Percentiles rank a stretch among this genome's conserved stretches.
phyloP scores from a whole-genome alignment of 2,888 invertebrate genomes.

The Heliconius sara region DNA sequence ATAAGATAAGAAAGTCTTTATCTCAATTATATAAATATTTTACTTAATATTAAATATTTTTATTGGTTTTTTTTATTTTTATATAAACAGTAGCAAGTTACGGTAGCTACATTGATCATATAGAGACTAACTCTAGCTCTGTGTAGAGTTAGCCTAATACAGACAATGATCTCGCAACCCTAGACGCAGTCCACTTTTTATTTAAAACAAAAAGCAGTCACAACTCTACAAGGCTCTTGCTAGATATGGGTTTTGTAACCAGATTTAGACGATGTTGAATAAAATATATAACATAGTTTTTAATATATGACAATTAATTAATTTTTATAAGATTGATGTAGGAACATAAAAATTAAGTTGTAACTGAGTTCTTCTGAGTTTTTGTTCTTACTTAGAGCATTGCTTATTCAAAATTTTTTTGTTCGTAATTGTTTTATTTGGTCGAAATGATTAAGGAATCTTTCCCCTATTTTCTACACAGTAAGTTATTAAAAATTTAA shows the following conservation, averaged over 20 bases:
- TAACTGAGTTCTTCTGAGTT: neutral
- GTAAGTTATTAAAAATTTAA: neutral
- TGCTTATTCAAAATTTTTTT: neutral
- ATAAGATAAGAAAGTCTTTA: neutral
- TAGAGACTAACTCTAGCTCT: neutral
- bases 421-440: too few species aligned
- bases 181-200: conserved; percentile 16
- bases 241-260: conserved; percentile 6
- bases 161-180: conserved; percentile 23
- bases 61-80: neutral
- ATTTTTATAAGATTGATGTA: neutral
- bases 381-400: neutral
- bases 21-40: neutral
- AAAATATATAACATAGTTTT: neutral
- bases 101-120: neutral
- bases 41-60: neutral
- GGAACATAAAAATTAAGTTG: neutral
- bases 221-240: conserved; percentile 18
- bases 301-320: neutral
- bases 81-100: neutral
- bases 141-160: conserved; percentile 1
- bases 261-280: neutral
- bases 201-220: conserved; percentile 13
- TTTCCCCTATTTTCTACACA: too few species aligned
- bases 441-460: too few species aligned